A percentile compares a stretch with the other conserved stretches of the same genome.
phyloP scores from a whole-genome alignment of 2,888 invertebrate genomes.

The Nasonovia ribisnigri region DNA sequence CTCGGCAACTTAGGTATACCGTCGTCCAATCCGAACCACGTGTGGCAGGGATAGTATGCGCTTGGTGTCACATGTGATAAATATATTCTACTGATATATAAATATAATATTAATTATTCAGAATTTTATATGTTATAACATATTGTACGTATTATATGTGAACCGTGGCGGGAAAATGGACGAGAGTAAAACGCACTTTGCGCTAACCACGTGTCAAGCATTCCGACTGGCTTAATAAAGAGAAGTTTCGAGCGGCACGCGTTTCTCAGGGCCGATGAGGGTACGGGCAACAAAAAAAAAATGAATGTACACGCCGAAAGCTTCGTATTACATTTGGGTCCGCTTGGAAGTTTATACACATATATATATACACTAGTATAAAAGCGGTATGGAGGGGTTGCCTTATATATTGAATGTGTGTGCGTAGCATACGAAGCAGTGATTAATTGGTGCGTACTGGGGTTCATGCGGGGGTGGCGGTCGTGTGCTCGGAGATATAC shows the following conservation, averaged over 20 bases:
- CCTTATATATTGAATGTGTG: neutral
- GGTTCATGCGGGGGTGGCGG: neutral
- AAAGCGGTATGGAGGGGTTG: neutral
- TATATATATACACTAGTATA: neutral
- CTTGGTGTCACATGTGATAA: neutral
- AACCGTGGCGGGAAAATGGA: neutral
- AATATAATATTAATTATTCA: neutral
- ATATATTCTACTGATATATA: neutral
- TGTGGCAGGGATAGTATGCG: neutral
- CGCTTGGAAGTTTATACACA: neutral
- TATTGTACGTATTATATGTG: neutral
- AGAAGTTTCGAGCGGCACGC: neutral
- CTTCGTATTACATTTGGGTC: neutral
- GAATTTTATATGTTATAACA: neutral
- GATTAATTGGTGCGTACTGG: slow-evolving; percentile 19
- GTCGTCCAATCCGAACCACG: neutral
- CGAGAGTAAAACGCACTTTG: neutral
- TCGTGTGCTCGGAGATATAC: neutral
- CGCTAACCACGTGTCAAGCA: neutral
- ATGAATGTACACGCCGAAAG: neutral
- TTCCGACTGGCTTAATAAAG: slow-evolving; percentile 12
- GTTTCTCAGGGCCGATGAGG: neutral
- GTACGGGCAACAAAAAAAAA: neutral
- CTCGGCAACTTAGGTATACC: neutral
- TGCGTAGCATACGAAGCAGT: neutral